Percentiles rank a stretch among this genome's conserved stretches.
Evolutionary conservation across 1,140 invertebrate genomes (phyloP).

Genomic region (Paramacrobiotus metropolitanus): DNA sequence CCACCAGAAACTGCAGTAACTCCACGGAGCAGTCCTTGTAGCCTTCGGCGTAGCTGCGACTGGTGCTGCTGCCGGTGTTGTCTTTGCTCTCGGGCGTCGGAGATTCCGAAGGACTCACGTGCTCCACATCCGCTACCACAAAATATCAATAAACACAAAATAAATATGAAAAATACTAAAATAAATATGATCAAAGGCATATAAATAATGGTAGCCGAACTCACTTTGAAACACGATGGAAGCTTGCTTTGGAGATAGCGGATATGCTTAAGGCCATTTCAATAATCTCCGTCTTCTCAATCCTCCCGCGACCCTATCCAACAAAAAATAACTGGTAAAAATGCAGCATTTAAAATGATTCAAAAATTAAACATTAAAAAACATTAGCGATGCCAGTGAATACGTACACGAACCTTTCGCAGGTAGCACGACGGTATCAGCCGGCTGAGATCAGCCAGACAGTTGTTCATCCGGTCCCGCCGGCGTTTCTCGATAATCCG

Average conservation of each 20-base stretch:
- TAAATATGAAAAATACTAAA: background rate
- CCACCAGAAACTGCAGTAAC: conserved; percentile 61
- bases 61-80: background rate
- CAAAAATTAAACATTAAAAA: conserved; percentile 4
- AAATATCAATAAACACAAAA: too few species aligned
- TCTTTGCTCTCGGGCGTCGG: too few species aligned
- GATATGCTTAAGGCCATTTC: conserved; percentile 76
- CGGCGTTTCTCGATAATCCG: conserved; percentile 85
- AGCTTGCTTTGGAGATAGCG: conserved; percentile 14
- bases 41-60: conserved; percentile 23
- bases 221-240: conserved; percentile 10
- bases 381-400: background rate
- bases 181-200: background rate
- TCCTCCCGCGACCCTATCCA: conserved; percentile 49
- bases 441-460: conserved; percentile 68
- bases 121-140: background rate
- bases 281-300: conserved; percentile 93
- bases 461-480: conserved; percentile 87
- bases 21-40: conserved; percentile 74
- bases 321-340: too few species aligned
- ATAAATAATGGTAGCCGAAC: background rate
- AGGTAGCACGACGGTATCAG: conserved; percentile 76
- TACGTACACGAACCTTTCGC: conserved; percentile 38
- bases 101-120: background rate
- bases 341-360: too few species aligned